phyloP scores from a whole-genome alignment of 2,113 vertebrate genomes.

The Fulmarus glacialis region DNA sequence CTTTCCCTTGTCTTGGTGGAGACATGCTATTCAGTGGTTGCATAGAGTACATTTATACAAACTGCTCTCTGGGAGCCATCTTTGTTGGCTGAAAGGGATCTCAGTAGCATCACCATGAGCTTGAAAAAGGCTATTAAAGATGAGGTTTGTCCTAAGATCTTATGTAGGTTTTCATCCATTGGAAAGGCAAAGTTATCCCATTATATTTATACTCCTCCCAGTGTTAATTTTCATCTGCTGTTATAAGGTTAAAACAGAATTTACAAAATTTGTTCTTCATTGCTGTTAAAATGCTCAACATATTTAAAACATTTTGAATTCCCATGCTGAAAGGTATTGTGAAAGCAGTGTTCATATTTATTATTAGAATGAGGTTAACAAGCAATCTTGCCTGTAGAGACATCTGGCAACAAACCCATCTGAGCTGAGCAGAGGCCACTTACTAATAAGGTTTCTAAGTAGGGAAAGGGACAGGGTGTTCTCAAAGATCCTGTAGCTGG shows the following conservation, averaged over 20 bases:
- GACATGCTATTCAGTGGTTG: not conserved
- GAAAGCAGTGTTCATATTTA: constrained; percentile 32
- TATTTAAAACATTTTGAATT: constrained; percentile 34
- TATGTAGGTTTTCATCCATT: not conserved
- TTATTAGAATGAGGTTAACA: constrained; percentile 50
- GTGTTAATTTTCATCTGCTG: not conserved
- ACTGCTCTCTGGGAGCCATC: not conserved
- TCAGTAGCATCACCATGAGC: not conserved
- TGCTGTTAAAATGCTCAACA: not conserved
- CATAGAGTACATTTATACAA: not conserved
- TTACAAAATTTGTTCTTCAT: not conserved
- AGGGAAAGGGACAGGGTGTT: constrained; percentile 46
- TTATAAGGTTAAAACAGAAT: not conserved
- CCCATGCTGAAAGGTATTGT: constrained; percentile 43
- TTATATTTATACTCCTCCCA: not conserved
- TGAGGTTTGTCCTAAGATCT: not conserved
- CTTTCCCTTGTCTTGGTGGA: not conserved
- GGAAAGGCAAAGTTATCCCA: not conserved
- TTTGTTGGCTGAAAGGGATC: not conserved
- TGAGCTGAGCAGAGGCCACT: not conserved
- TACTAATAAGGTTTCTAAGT: not conserved
- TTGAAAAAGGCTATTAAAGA: not conserved
- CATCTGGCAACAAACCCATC: constrained; percentile 44
- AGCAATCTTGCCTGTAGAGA: constrained; percentile 30
- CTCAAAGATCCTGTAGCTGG: constrained; percentile 1